These are phyloP conservation scores for Ptilorrhoa leucosticta DNA, from an alignment of 2,113 vertebrate genomes.

Conservation along the genomic window DNA sequence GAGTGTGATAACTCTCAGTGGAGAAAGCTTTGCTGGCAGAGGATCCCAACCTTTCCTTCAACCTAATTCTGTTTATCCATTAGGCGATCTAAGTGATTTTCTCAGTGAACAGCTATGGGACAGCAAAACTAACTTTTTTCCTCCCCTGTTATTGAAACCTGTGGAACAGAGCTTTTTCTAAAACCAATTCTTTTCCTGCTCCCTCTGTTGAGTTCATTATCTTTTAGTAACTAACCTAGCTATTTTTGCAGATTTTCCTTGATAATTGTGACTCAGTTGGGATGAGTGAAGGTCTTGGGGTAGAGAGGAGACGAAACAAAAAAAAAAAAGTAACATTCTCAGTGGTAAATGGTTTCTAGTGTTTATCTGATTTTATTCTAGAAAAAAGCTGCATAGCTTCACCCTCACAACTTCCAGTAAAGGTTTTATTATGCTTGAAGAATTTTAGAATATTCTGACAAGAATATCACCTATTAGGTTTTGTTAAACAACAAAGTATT, in stretches of 20 bases:
- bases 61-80: background rate
- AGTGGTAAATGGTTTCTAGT: background rate
- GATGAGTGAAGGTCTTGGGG: background rate
- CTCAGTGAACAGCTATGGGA: background rate
- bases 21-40: background rate
- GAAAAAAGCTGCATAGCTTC: background rate
- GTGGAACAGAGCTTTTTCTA: background rate
- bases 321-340: background rate
- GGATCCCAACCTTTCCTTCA: background rate
- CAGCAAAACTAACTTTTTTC: background rate
- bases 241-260: background rate
- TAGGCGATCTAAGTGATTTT: background rate
- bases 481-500: background rate
- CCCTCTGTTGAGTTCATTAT: rapidly evolving
- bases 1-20: background rate
- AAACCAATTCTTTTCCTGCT: background rate
- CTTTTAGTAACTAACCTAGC: background rate
- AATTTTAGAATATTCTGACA: background rate
- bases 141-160: background rate
- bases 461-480: background rate
- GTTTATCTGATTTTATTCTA: background rate
- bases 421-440: background rate
- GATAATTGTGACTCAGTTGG: background rate
- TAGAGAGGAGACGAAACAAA: rapidly evolving
- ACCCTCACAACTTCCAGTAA: background rate